A percentile compares a stretch with the other conserved stretches of the same genome.
Evolutionary conservation across 2,113 vertebrate species (phyloP).

Genomic region (Fukomys damarensis): DNA sequence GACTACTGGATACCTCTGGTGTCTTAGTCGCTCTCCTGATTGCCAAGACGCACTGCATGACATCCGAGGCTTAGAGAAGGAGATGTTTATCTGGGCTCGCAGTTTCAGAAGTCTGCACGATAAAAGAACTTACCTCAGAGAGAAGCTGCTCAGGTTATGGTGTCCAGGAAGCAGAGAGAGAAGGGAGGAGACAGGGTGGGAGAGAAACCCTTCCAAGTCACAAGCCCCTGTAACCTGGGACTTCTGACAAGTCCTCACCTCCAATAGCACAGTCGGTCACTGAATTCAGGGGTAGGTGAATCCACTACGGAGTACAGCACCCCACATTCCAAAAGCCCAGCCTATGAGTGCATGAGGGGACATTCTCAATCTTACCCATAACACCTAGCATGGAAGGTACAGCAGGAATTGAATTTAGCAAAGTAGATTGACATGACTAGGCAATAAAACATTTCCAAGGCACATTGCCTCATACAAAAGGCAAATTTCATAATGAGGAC

Average conservation of each 20-base stretch:
- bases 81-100: background rate
- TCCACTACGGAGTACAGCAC: background rate
- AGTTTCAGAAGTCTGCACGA: background rate
- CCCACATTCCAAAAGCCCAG: background rate
- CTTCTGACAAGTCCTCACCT: background rate
- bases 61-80: background rate
- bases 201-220: background rate
- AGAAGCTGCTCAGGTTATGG: background rate
- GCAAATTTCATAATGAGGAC: background rate
- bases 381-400: background rate
- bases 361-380: background rate
- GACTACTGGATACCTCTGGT: background rate
- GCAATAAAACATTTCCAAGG: background rate
- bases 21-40: background rate
- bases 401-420: background rate
- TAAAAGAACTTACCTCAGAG: background rate
- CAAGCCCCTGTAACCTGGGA: background rate
- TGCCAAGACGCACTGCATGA: background rate
- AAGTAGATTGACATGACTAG: background rate
- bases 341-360: background rate
- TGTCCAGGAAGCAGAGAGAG: background rate
- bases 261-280: background rate
- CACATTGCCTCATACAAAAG: background rate
- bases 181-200: background rate
- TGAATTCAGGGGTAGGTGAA: background rate